These are phyloP conservation scores for Heliconius eleuchia DNA, from an alignment of 1,140 invertebrate genomes.

Conservation along the genomic window DNA sequence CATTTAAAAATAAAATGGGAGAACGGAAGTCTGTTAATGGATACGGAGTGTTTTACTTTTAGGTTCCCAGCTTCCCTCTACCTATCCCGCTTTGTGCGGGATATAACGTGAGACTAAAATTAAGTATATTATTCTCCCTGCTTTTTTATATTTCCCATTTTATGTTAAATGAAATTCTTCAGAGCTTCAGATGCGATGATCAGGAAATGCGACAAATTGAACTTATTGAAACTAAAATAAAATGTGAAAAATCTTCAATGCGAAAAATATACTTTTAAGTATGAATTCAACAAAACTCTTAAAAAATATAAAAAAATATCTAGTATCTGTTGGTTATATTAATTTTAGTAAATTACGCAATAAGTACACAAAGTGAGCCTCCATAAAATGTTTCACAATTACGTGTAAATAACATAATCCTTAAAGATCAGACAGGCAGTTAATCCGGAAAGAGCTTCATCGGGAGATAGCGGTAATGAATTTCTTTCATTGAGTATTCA, in stretches of 20 bases:
- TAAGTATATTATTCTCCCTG: too few relatives aligned
- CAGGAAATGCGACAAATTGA: slow-evolving; percentile 21
- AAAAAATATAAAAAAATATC: background rate
- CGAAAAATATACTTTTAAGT: background rate
- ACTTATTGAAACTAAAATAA: background rate
- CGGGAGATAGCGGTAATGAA: slow-evolving; percentile 65
- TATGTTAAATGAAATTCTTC: background rate
- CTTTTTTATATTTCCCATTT: background rate
- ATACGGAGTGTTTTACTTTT: too few relatives aligned
- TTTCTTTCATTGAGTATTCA: slow-evolving; percentile 73
- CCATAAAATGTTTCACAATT: slow-evolving; percentile 14
- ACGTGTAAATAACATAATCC: slow-evolving; percentile 39
- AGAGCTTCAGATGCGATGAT: background rate
- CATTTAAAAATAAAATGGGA: too few relatives aligned
- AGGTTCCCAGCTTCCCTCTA: too few relatives aligned
- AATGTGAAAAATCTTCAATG: background rate
- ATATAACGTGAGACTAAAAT: too few relatives aligned
- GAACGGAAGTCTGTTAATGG: too few relatives aligned
- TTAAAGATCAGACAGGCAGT: slow-evolving; percentile 48
- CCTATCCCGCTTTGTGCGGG: too few relatives aligned
- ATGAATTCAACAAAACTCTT: background rate
- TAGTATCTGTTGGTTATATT: background rate
- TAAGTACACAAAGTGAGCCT: background rate
- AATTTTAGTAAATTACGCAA: background rate
- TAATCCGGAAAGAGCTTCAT: slow-evolving; percentile 49